Evolutionary conservation across 2,797 vertebrate species (phyloP).

Genomic region (Hypotaenidia philippensis): DNA sequence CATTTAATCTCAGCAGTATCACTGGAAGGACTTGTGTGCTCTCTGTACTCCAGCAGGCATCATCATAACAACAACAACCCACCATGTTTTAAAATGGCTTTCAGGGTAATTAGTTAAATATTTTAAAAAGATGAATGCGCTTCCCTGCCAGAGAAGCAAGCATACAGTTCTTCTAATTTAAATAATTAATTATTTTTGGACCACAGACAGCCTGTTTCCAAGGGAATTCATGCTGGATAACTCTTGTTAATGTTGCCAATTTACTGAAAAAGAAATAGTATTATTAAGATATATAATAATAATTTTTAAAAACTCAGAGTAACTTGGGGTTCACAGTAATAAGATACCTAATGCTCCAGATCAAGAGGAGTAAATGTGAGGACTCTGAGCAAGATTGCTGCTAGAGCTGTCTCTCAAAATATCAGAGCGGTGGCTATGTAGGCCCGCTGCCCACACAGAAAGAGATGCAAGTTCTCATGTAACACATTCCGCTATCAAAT

Average conservation of each 20-base stretch:
- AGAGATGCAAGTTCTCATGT: not conserved
- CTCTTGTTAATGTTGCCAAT: not conserved
- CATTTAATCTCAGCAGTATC: not conserved
- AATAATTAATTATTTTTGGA: not conserved
- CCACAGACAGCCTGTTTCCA: not conserved
- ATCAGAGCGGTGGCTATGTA: not conserved
- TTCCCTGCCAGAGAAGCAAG: not conserved
- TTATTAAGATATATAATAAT: not conserved
- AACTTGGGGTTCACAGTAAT: not conserved
- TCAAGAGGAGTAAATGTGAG: not conserved
- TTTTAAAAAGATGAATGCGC: not conserved
- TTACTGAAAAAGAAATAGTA: not conserved
- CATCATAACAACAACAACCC: not conserved
- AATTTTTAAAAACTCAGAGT: fast-evolving
- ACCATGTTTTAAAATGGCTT: not conserved
- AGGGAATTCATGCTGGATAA: not conserved
- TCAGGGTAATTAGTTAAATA: not conserved
- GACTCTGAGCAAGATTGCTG: not conserved
- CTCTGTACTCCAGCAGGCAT: not conserved
- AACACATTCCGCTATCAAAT: not conserved
- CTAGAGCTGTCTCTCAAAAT: not conserved
- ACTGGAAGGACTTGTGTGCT: fast-evolving
- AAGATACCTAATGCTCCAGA: not conserved
- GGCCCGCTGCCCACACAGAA: not conserved
- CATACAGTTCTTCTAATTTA: not conserved